Evolutionary conservation across 1,140 invertebrate species (phyloP).

Genomic region (Cydia strobilella): DNA sequence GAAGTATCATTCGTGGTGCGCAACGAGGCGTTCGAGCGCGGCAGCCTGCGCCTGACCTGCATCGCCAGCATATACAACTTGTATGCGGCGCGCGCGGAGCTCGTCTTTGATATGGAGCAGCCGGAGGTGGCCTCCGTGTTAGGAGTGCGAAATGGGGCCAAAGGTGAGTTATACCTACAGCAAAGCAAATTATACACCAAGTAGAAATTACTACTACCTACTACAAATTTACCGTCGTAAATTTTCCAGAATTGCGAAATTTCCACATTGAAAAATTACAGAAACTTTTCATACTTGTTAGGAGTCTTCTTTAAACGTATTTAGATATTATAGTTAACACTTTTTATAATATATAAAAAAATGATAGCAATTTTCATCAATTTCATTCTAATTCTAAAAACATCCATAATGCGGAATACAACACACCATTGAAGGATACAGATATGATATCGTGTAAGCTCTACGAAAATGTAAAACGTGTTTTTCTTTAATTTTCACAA

Average conservation of each 20-base stretch:
- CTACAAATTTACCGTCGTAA: too few relatives aligned
- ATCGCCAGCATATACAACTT: conserved; percentile 84
- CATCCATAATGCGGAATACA: neutral
- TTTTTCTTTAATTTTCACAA: conserved; percentile 28
- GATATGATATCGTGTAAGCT: neutral
- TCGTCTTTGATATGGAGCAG: conserved; percentile 84
- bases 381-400: too few relatives aligned
- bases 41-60: conserved; percentile 83
- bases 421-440: neutral
- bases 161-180: conserved; percentile 57
- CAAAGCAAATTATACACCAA: too few relatives aligned
- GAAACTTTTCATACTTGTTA: too few relatives aligned
- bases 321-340: too few relatives aligned
- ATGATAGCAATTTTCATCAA: too few relatives aligned
- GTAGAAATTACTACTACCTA: too few relatives aligned
- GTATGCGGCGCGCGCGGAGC: conserved; percentile 81
- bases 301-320: too few relatives aligned
- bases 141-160: conserved; percentile 72
- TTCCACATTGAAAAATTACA: too few relatives aligned
- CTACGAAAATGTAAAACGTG: neutral
- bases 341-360: too few relatives aligned
- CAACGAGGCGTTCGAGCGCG: conserved; percentile 81
- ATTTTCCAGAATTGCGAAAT: too few relatives aligned
- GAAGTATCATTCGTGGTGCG: conserved; percentile 81
- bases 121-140: conserved; percentile 85